Conservation (phyloP, 2,113 vertebrate genomes). For the Leptobrachium leishanense region DNA sequence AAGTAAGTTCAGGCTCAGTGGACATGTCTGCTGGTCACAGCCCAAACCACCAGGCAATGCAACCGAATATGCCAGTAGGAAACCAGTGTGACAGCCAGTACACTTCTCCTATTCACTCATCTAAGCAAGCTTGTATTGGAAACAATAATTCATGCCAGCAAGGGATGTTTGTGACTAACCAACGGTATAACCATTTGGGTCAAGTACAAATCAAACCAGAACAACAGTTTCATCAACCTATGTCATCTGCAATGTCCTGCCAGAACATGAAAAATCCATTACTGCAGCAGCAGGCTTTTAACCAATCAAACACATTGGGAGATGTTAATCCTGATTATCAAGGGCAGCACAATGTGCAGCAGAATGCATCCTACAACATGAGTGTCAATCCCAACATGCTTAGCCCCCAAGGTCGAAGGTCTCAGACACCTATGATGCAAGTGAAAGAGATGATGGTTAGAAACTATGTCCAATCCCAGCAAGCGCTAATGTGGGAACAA, state of each 20-base stretch:
- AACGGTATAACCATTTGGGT: slow-evolving; percentile 56
- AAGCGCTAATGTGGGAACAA: slow-evolving; percentile 89
- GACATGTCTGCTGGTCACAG: slow-evolving; percentile 53
- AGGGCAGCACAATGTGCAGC: slow-evolving; percentile 53
- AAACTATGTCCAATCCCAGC: slow-evolving; percentile 91
- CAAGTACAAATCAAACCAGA: slow-evolving; percentile 84
- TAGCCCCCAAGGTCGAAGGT: slow-evolving; percentile 57
- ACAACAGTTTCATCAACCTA: slow-evolving; percentile 75
- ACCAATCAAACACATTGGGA: slow-evolving; percentile 56
- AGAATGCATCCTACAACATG: slow-evolving; percentile 55
- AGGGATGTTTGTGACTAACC: slow-evolving; percentile 34
- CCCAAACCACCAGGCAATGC: slow-evolving; percentile 32
- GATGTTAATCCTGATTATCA: slow-evolving; percentile 66
- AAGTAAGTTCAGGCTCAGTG: slow-evolving; percentile 34
- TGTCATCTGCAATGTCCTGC: slow-evolving; percentile 71
- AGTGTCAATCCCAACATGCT: slow-evolving; percentile 60
- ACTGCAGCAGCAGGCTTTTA: slow-evolving; percentile 58
- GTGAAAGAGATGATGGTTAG: slow-evolving; percentile 91
- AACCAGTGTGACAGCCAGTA: slow-evolving; percentile 64
- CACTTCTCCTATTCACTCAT: slow-evolving; percentile 41
- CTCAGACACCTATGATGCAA: slow-evolving; percentile 80
- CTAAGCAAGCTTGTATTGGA: slow-evolving; percentile 11
- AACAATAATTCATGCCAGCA: slow-evolving; percentile 52
- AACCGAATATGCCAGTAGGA: slow-evolving; percentile 48
- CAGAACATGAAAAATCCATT: slow-evolving; percentile 64